Evolutionary conservation across 2,888 invertebrate species (phyloP).

Genomic region (Lomographa bimaculata): DNA sequence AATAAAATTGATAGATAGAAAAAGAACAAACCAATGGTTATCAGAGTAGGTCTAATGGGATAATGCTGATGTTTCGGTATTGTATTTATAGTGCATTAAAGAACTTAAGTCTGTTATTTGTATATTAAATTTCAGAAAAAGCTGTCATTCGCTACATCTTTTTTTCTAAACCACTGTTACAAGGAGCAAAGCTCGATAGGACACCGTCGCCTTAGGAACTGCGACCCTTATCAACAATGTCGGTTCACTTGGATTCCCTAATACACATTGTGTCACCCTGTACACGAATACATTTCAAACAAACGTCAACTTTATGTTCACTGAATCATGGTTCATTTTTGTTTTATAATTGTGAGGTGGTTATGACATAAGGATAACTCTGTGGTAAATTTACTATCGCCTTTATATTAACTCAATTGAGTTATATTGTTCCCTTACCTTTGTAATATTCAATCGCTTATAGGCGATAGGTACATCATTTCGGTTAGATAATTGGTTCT

Average conservation of each 20-base stretch:
- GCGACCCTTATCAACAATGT: conserved; percentile 77
- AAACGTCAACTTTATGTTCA: conserved; percentile 36
- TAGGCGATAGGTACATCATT: conserved; percentile 22
- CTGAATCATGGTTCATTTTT: conserved; percentile 25
- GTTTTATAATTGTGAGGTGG: neutral
- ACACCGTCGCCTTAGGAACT: conserved; percentile 67
- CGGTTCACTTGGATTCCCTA: conserved; percentile 62
- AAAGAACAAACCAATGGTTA: no score
- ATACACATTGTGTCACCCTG: conserved; percentile 61
- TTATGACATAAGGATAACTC: conserved; percentile 36
- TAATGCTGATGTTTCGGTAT: no score
- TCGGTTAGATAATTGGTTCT: conserved; percentile 12
- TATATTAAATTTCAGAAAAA: no score
- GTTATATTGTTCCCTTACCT: conserved; percentile 64
- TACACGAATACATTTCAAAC: conserved; percentile 24
- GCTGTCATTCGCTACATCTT: no score
- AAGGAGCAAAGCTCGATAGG: conserved; percentile 65
- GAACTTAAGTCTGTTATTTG: no score
- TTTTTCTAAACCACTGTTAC: conserved; percentile 38
- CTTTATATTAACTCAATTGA: conserved; percentile 64
- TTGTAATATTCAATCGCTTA: conserved; percentile 62
- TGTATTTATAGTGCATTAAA: no score
- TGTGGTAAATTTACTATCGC: conserved; percentile 61
- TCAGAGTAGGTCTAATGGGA: no score
- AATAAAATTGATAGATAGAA: no score